phyloP scores from a whole-genome alignment of 2,888 invertebrate genomes.

The Alviniconcha strummeri region DNA sequence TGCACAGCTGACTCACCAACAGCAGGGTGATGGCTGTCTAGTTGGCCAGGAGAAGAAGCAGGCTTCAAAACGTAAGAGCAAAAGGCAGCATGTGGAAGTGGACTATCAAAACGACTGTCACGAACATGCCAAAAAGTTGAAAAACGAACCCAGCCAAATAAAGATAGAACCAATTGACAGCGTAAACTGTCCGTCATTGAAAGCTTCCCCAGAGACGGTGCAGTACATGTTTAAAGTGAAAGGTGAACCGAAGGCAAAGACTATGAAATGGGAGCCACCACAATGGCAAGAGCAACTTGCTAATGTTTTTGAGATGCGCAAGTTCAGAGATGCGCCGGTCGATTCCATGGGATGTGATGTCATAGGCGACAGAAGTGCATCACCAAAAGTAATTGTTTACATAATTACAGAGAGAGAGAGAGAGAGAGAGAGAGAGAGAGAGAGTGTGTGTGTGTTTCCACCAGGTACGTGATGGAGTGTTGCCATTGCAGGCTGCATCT shows the following conservation, averaged over 20 bases:
- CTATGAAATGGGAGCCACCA: slow-evolving; percentile 60
- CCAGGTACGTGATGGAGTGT: too few relatives aligned
- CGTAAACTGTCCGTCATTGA: not conserved
- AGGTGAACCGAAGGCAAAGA: slow-evolving; percentile 11
- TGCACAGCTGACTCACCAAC: not conserved
- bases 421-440: too few relatives aligned
- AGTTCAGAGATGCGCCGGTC: slow-evolving; percentile 88
- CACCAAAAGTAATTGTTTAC: slow-evolving; percentile 74
- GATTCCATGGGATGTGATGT: slow-evolving; percentile 88
- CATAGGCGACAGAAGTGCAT: slow-evolving; percentile 78
- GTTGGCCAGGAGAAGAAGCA: not conserved
- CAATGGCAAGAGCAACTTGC: slow-evolving; percentile 82
- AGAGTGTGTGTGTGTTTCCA: too few relatives aligned
- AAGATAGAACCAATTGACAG: slow-evolving; percentile 14
- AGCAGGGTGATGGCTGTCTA: not conserved
- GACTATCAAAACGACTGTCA: slow-evolving; percentile 14
- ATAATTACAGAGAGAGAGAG: too few relatives aligned
- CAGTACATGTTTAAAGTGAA: slow-evolving; percentile 11
- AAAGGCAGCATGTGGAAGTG: slow-evolving; percentile 34
- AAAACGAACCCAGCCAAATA: not conserved
- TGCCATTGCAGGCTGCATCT: too few relatives aligned
- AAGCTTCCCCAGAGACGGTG: not conserved
- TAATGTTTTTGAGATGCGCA: slow-evolving; percentile 90
- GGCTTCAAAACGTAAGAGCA: not conserved
- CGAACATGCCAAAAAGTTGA: not conserved